Percentiles rank a stretch among this genome's conserved stretches.
Conservation (phyloP, 2,113 vertebrate species). For the Hippocampus zosterae region DNA sequence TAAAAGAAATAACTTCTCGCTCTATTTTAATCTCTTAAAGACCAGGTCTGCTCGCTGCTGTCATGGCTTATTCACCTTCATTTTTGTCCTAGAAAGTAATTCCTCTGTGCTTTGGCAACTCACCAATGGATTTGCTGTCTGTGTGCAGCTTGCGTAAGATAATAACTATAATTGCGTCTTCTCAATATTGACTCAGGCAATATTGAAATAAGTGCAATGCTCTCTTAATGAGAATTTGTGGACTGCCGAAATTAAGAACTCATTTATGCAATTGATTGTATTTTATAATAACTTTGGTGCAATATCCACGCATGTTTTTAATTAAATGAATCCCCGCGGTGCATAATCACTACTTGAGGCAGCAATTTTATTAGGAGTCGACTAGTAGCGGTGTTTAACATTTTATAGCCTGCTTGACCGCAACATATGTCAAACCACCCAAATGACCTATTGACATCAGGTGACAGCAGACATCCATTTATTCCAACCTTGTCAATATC, state of each 20-base stretch:
- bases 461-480: slow-evolving; percentile 34
- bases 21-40: slow-evolving; percentile 44
- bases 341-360: neutral
- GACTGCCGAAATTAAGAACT: slow-evolving; percentile 70
- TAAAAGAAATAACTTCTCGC: slow-evolving; percentile 50
- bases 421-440: slow-evolving; percentile 38
- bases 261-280: slow-evolving; percentile 65
- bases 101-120: slow-evolving; percentile 50
- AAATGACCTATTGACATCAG: slow-evolving; percentile 43
- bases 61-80: slow-evolving; percentile 23
- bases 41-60: slow-evolving; percentile 11
- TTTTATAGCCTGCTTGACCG: slow-evolving; percentile 22
- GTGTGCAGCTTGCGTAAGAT: slow-evolving; percentile 61
- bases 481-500: slow-evolving; percentile 25
- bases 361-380: neutral
- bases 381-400: neutral
- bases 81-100: slow-evolving; percentile 48
- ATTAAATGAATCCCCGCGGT: slow-evolving; percentile 16
- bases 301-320: slow-evolving; percentile 27
- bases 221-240: slow-evolving; percentile 57
- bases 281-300: slow-evolving; percentile 25
- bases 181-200: slow-evolving; percentile 65
- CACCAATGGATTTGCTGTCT: slow-evolving; percentile 67
- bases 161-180: slow-evolving; percentile 68
- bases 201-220: slow-evolving; percentile 60